These are phyloP conservation scores for Hydrotaea cyrtoneurina DNA, from an alignment of 2,888 invertebrate species.

Conservation along the genomic window DNA sequence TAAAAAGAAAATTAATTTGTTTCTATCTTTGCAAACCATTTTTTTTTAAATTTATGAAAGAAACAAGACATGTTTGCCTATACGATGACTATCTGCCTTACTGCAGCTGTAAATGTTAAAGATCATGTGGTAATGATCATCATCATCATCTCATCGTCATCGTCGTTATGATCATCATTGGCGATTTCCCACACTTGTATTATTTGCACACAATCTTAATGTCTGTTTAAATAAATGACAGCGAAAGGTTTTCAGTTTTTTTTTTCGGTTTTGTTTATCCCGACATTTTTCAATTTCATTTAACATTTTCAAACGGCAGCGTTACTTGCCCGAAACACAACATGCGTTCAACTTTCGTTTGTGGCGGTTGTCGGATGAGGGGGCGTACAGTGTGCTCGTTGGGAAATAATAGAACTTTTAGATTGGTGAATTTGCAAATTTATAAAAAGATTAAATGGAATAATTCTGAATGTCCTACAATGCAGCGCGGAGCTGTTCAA, in stretches of 20 bases:
- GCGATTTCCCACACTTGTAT: conserved; percentile 33
- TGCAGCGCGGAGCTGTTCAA: too few relatives aligned
- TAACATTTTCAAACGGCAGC: neutral
- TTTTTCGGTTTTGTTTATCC: conserved; percentile 51
- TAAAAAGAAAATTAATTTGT: neutral
- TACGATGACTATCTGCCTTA: too few relatives aligned
- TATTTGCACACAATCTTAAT: conserved; percentile 7
- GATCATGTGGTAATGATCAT: neutral
- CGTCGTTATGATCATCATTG: neutral
- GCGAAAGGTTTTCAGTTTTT: conserved; percentile 34
- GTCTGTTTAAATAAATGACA: conserved; percentile 44
- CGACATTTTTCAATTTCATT: conserved; percentile 36
- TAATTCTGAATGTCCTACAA: too few relatives aligned
- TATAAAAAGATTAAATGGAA: too few relatives aligned
- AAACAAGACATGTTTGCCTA: too few relatives aligned
- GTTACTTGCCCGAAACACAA: neutral
- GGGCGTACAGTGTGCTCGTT: neutral
- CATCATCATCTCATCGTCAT: neutral
- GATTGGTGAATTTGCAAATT: too few relatives aligned
- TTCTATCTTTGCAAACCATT: too few relatives aligned
- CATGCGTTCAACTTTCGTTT: conserved; percentile 19
- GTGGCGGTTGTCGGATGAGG: neutral
- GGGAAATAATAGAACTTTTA: too few relatives aligned
- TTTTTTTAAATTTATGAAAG: too few relatives aligned
- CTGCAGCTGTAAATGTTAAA: conserved; percentile 3